Evolutionary conservation across 2,797 vertebrate species (phyloP).

Genomic region (Harpagifer antarcticus): DNA sequence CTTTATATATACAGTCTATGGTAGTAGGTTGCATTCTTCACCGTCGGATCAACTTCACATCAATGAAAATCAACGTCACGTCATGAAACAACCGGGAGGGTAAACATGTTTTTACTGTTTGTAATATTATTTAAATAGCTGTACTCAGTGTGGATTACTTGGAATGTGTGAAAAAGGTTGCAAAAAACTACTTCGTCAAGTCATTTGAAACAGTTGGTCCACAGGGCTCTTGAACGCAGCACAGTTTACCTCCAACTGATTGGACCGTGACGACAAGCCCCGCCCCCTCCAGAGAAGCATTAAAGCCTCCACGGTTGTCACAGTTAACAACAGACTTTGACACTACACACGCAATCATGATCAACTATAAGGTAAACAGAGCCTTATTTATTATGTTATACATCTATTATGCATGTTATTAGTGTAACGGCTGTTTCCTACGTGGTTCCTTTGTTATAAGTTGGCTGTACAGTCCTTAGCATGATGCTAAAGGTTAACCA

Average conservation of each 20-base stretch:
- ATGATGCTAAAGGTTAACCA: not conserved
- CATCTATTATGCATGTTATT: rapidly evolving
- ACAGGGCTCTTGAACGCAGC: slow-evolving; percentile 9
- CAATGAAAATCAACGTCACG: too few relatives aligned
- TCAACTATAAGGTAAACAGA: slow-evolving; percentile 77
- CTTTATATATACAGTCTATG: too few relatives aligned
- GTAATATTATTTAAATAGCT: too few relatives aligned
- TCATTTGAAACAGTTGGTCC: too few relatives aligned
- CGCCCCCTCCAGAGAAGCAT: not conserved
- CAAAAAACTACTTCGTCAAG: too few relatives aligned
- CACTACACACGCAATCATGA: slow-evolving; percentile 52
- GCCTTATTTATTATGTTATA: rapidly evolving
- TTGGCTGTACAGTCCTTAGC: too few relatives aligned
- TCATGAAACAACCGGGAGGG: too few relatives aligned
- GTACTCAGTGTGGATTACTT: too few relatives aligned
- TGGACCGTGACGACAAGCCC: slow-evolving; percentile 21
- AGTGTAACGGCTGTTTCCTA: rapidly evolving
- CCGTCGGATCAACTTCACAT: too few relatives aligned
- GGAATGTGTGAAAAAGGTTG: too few relatives aligned
- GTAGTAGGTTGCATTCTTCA: too few relatives aligned
- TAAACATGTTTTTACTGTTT: too few relatives aligned
- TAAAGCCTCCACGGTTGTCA: rapidly evolving
- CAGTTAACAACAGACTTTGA: not conserved
- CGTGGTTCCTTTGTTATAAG: not conserved
- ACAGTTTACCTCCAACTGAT: not conserved